Percentiles rank a stretch among this genome's conserved stretches.
phyloP scores from a whole-genome alignment of 2,113 vertebrate genomes.

The Pteropus alecto region DNA sequence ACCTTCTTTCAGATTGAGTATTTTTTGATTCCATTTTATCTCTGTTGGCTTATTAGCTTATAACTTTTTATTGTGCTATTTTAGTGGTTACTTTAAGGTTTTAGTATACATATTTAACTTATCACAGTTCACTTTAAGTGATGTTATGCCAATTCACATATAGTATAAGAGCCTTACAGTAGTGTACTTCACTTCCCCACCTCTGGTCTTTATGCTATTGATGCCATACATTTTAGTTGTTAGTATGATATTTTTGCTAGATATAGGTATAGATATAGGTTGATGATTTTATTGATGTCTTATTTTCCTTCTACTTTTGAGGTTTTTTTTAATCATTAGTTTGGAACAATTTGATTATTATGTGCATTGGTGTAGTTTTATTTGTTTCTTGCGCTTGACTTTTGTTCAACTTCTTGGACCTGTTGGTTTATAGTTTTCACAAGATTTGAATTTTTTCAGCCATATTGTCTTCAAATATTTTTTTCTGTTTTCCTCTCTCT shows the following conservation, averaged over 20 bases:
- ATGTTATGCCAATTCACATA: neutral
- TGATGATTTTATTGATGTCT: neutral
- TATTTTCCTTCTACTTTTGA: neutral
- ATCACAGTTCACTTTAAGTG: neutral
- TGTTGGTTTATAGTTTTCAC: neutral
- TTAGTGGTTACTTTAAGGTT: neutral
- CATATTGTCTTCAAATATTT: neutral
- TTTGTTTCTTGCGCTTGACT: neutral
- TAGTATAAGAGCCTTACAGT: neutral
- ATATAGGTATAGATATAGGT: neutral
- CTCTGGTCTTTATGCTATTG: neutral
- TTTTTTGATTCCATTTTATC: neutral
- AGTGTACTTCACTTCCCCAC: neutral
- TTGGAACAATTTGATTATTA: neutral
- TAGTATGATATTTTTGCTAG: neutral
- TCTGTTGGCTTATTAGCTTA: neutral
- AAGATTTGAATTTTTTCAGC: neutral
- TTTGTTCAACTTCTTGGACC: neutral
- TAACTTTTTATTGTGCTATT: slow-evolving; percentile 1
- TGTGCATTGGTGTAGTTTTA: neutral
- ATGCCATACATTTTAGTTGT: neutral
- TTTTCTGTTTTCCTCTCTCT: neutral
- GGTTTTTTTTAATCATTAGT: neutral
- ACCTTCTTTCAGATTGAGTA: neutral
- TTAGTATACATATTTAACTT: neutral